Evolutionary conservation across 2,113 vertebrate genomes (phyloP), one percentile per base, ranked within the genome.

Genomic region (Diglossa brunneiventris): DNA sequence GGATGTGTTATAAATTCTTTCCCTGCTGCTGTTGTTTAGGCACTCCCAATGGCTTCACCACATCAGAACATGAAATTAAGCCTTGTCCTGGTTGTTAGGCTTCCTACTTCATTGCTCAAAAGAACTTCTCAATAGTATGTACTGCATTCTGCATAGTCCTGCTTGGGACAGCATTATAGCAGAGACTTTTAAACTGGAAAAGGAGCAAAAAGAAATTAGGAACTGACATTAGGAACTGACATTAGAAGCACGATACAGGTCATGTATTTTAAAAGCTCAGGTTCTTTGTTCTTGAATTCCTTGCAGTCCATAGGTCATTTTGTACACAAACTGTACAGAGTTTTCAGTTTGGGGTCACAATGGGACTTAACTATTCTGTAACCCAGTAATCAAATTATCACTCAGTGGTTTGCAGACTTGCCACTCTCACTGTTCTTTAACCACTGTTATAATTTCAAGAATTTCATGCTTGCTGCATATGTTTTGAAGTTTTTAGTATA

Each of bases 331-430:
- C 81, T 62, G 35, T 63, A 55, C 55, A 44, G 7, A 68, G 58
- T 52, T 87, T 87, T 70, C 68, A 84, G 24, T 87, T 91, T 79
- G 74, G 74, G 61, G 87, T 95, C 78, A 73, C 53, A 68, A 35
- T 87, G 41, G 39, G 49, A 76, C 24, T 67, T 55, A 30, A 55
- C 21, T 83, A 12, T 56, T 83, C 79, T 79, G 67, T 63, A 93
- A 90, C 44, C 66, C 53, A 79, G 61, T 67, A 78, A 72, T 91
- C 69, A 92, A 84, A 82, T 91, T 84, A 89, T 78, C 62, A 85
- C 62, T 75, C 77, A 73, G 78, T 75, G 92, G 62, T 79, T 94
- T 94, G 78, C 87, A 94, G 84, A 93, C 44, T 89, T 94, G 82
- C 70, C 78, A 47, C 69, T 84, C 18, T 82, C 4, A 2, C 47